Evolutionary conservation across 2,113 vertebrate genomes (phyloP).

Genomic region (Madoqua kirkii): DNA sequence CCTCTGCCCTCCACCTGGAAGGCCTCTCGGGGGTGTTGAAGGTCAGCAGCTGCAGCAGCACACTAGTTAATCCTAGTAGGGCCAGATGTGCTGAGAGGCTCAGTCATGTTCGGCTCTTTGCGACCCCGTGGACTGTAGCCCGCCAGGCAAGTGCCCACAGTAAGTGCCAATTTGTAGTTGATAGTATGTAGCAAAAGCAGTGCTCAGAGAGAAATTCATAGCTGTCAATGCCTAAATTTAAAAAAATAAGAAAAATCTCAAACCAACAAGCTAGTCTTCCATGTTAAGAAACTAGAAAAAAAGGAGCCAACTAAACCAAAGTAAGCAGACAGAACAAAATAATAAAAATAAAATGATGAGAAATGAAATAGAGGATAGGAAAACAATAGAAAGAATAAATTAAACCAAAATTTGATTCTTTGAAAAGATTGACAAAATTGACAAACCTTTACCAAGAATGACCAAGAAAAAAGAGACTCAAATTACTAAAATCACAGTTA

Average conservation of each 20-base stretch:
- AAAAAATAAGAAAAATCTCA: background rate
- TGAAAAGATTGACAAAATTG: background rate
- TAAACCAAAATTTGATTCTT: background rate
- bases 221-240: background rate
- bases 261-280: background rate
- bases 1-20: background rate
- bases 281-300: background rate
- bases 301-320: background rate
- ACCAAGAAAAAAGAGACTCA: background rate
- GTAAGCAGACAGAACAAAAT: background rate
- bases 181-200: background rate
- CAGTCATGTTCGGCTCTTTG: background rate
- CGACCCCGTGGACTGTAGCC: background rate
- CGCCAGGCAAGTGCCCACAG: accelerated
- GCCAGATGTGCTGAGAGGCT: background rate
- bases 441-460: background rate
- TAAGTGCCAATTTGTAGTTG: background rate
- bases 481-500: background rate
- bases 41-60: background rate
- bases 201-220: background rate
- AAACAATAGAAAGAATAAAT: background rate
- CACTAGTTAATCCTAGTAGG: accelerated
- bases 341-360: background rate
- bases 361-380: background rate
- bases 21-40: background rate